These are phyloP conservation scores for Dicerorhinus sumatrensis DNA, from an alignment of 2,113 vertebrate genomes.

Conservation along the genomic window DNA sequence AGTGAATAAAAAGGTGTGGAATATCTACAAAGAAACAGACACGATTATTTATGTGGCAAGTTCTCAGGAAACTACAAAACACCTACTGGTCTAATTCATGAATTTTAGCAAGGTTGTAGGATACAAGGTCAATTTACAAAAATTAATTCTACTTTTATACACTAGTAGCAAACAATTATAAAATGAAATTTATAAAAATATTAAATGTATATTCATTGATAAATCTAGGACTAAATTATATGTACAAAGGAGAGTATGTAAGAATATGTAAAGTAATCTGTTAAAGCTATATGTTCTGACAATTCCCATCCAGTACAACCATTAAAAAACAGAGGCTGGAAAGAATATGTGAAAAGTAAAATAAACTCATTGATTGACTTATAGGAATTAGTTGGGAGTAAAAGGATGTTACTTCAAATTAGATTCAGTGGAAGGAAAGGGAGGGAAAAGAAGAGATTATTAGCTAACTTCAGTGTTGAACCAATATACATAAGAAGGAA, in stretches of 20 bases:
- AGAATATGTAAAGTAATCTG: background rate
- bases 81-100: background rate
- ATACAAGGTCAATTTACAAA: background rate
- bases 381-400: background rate
- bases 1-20: background rate
- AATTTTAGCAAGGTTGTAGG: background rate
- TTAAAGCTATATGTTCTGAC: background rate
- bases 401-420: constrained; percentile 45
- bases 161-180: background rate
- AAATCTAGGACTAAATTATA: constrained; percentile 31
- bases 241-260: background rate
- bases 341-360: constrained; percentile 23
- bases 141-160: background rate
- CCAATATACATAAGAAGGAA: background rate
- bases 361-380: background rate
- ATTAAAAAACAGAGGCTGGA: background rate
- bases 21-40: background rate
- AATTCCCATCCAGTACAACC: background rate
- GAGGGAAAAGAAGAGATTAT: background rate
- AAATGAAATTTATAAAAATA: background rate
- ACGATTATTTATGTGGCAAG: background rate
- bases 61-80: background rate
- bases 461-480: background rate
- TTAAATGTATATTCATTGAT: background rate
- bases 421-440: background rate